Base-by-base conservation (phyloP, 2,113 vertebrate genomes). In the Mesembrinibis cayennensis region DNA sequence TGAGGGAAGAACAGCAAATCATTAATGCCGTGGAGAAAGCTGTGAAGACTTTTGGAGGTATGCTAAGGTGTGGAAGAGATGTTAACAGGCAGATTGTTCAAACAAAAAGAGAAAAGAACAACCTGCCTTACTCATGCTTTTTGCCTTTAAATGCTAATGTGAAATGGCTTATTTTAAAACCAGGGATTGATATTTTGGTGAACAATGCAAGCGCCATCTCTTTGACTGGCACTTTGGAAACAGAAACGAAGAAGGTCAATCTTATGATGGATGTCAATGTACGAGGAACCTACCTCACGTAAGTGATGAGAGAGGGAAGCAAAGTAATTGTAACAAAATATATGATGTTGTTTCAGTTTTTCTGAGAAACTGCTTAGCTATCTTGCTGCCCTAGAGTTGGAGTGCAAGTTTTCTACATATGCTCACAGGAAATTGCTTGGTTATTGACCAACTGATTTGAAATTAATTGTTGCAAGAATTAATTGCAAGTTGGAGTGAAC, bases 141-240 rank as follows among this genome's bases (percentile, higher is more conserved):
- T 71, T 71, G 94, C 93, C 61, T 72, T 59, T 74, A 89, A 82
- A 70, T 40, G 87, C 86, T 97, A 92, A 97, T 36, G 12, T 81
- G 79, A 90, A 91, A 72, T 73, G 90, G 10, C 87, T 97, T 98
- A 30, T 97, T 96, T 97, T 95, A 82, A 96, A 97, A 95, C 90
- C 93, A 99, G 99, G 99, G 56, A 99, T 99, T 95, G 99, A 99
- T 98, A 98, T 99, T 96, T 97, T 99, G 98, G 99, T 99, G 96
- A 99, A 99, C 97, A 99, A 99, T 65, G 99, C 99, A 69, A 99
- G 99, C 77, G 99, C 99, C 87, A 99, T 99, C 96, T 99, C 97
- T 89, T 98, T 99, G 97, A 99, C 99, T 6, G 99, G 99, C 87
- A 99, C 99, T 10, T 88, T 99, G 96, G 99, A 99, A 80, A 99